Evolutionary conservation across 92 coral and sea anemone species (phyloP), one percentile per base, ranked within the genome.

Genomic region (Palythoa caribaeorum): DNA sequence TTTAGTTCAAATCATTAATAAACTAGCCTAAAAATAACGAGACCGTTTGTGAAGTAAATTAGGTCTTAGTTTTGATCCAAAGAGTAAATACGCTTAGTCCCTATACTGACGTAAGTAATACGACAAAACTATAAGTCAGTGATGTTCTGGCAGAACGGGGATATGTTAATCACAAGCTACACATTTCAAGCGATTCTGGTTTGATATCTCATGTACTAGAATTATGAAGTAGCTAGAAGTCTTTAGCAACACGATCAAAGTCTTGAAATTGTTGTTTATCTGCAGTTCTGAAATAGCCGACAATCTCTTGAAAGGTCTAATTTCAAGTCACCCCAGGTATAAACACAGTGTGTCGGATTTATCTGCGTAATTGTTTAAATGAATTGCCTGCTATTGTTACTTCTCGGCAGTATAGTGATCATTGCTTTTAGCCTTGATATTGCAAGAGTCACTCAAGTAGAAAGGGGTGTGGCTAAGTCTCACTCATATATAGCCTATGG

Each of bases 61-160:
- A 81, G 73, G 76, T 81, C 16, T 8, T 48, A 20, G 35, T 50
- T 65, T 20, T 40, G 2, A 44, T 20, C 28, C 36, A 16, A 71
- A 81, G 74, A 12, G 11, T 39, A 81, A 81, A 38, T 36, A 38
- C 53, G 12, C 28, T 8, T 38, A 44, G 21, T 81, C 19, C 14
- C 14, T 66, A 15, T 35, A 81, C 47, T 81, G 86, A 63, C 59
- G 68, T 57, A 54, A 35, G 69, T 16, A 37, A 78, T 28, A 11
- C 17, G 14, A 21, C 38, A 16, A 38, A 16, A 44, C 57, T 63
- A 60, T 13, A 19, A 9, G 38, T 81, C 40, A 47, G 63, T 9
- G 16, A 21, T 53, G 3, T 35, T 52, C 38, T 53, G 3, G 48
- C 44, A 77, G 3, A 53, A 38, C 66, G 38, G 11, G 11, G 5